phyloP scores from a whole-genome alignment of 1,140 invertebrate genomes.

The Drosophila ficusphila region DNA sequence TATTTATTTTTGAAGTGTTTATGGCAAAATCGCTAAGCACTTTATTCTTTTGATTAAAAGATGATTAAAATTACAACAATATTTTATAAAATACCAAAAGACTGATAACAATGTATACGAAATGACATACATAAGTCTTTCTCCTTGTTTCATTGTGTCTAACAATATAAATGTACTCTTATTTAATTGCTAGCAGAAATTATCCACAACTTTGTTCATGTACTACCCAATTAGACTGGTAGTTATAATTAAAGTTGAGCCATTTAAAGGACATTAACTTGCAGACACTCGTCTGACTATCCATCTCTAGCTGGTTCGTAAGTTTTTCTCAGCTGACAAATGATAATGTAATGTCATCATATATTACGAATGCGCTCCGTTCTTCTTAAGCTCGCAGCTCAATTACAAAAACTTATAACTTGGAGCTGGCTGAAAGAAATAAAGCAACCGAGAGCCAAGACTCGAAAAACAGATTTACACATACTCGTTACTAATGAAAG shows the following conservation, averaged over 20 bases:
- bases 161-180: too few species aligned
- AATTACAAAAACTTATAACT: slow-evolving; percentile 70
- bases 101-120: too few species aligned
- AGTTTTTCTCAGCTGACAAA: slow-evolving; percentile 46
- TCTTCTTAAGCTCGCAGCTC: slow-evolving; percentile 30
- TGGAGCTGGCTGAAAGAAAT: slow-evolving; percentile 31
- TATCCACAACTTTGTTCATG: background rate
- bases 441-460: slow-evolving; percentile 24
- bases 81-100: too few species aligned
- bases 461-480: slow-evolving; percentile 51
- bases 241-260: slow-evolving; percentile 53
- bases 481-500: slow-evolving; percentile 64
- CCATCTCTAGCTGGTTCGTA: slow-evolving; percentile 1
- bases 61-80: too few species aligned
- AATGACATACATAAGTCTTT: too few species aligned
- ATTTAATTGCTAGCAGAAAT: too few species aligned
- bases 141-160: too few species aligned
- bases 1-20: background rate
- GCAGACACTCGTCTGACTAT: background rate
- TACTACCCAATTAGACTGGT: slow-evolving; percentile 21
- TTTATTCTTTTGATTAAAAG: too few species aligned
- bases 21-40: too few species aligned
- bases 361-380: slow-evolving; percentile 59
- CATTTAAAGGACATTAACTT: slow-evolving; percentile 34
- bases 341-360: slow-evolving; percentile 77